phyloP scores from a whole-genome alignment of 2,797 vertebrate genomes.

The Tenualosa thibaudeaui region DNA sequence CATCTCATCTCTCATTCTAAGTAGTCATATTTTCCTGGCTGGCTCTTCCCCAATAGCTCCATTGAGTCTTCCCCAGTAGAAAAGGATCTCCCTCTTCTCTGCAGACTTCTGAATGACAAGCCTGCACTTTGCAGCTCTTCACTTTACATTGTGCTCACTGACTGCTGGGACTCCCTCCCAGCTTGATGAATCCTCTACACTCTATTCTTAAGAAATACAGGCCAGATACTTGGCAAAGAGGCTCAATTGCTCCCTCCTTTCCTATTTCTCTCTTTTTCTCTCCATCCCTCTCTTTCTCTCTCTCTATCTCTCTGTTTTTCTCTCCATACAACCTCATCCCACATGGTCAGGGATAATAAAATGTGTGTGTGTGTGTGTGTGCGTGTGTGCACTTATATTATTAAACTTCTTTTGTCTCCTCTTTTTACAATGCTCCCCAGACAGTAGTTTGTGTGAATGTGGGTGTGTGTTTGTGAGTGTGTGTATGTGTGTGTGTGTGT shows the following conservation, averaged over 20 bases:
- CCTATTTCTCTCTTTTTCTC: not conserved
- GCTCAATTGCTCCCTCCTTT: not conserved
- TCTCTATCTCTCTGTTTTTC: not conserved
- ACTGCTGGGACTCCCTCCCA: too few species aligned
- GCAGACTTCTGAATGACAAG: too few species aligned
- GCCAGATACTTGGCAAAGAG: too few species aligned
- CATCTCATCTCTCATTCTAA: too few species aligned
- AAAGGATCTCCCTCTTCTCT: too few species aligned
- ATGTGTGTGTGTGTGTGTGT: slow-evolving; percentile 4
- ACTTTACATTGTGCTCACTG: too few species aligned
- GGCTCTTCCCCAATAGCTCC: too few species aligned
- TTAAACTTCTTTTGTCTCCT: not conserved
- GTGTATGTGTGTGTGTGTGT: not conserved
- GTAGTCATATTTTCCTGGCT: too few species aligned
- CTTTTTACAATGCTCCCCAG: not conserved
- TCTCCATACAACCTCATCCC: not conserved
- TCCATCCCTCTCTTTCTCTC: not conserved
- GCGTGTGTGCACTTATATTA: not conserved
- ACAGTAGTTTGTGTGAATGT: not conserved
- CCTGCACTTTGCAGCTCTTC: too few species aligned
- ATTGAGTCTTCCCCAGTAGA: too few species aligned
- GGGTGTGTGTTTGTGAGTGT: not conserved
- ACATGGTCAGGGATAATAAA: slow-evolving; percentile 2
- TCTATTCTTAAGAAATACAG: too few species aligned
- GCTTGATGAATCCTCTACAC: too few species aligned